A percentile compares a stretch with the other conserved stretches of the same genome.
phyloP scores from a whole-genome alignment of 1,140 invertebrate genomes.

The Scaptomyza montana region DNA sequence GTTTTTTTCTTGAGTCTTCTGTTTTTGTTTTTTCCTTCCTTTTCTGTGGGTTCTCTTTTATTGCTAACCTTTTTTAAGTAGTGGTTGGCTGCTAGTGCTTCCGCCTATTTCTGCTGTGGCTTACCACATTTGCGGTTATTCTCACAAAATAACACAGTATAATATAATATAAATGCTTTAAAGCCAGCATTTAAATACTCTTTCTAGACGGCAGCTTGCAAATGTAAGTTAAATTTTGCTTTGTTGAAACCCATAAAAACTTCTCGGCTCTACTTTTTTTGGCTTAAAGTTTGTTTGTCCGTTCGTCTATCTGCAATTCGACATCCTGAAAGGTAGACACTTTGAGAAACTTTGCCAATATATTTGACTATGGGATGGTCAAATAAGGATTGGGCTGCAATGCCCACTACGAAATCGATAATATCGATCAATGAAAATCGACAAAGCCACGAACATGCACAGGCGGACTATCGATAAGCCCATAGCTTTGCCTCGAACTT shows the following conservation, averaged over 20 bases:
- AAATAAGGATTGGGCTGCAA: no score
- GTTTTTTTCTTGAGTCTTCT: background rate
- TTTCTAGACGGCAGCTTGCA: background rate
- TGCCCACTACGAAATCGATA: no score
- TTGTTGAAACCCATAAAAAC: background rate
- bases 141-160: slow-evolving; percentile 30
- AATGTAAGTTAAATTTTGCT: background rate
- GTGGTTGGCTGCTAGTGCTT: slow-evolving; percentile 39
- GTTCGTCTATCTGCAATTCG: no score
- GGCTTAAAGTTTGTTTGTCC: no score
- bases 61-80: slow-evolving; percentile 48
- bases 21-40: slow-evolving; percentile 17
- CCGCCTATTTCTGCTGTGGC: slow-evolving; percentile 59
- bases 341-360: no score
- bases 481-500: no score
- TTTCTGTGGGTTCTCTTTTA: slow-evolving; percentile 27
- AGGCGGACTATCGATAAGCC: no score
- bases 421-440: no score
- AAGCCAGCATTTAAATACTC: background rate
- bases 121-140: slow-evolving; percentile 67
- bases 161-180: background rate
- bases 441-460: no score
- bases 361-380: no score
- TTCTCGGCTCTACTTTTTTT: background rate
- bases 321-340: no score